These are phyloP conservation scores for Lacerta viridis DNA, from an alignment of 2,797 vertebrate species.

Conservation along the genomic window DNA sequence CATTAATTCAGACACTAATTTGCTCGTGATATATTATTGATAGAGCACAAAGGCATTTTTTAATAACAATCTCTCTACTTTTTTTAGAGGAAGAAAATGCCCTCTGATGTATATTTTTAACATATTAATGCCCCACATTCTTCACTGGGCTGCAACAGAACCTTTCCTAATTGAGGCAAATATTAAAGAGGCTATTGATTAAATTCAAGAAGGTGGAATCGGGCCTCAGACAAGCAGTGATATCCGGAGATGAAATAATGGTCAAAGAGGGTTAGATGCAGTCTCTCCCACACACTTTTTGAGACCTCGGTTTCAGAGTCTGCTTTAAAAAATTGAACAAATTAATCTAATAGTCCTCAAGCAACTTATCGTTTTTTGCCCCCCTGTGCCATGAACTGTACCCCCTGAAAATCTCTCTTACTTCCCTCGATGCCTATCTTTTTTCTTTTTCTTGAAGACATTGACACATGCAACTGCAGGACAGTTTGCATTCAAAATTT, in stretches of 20 bases:
- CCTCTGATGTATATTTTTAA: conserved; percentile 44
- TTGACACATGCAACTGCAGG: neutral
- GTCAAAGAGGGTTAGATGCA: neutral
- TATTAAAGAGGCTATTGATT: conserved; percentile 41
- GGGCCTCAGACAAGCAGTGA: conserved; percentile 25
- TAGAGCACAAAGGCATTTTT: conserved; percentile 62
- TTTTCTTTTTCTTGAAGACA: neutral
- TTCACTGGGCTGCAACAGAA: conserved; percentile 35
- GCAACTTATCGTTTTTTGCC: too few species aligned
- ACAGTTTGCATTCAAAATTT: neutral
- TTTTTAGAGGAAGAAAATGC: conserved; percentile 14
- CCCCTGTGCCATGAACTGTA: too few species aligned
- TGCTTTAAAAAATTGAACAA: neutral
- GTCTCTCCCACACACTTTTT: neutral
- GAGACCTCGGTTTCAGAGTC: neutral
- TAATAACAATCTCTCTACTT: conserved; percentile 48
- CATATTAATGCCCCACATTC: conserved; percentile 55
- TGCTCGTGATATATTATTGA: conserved; percentile 69
- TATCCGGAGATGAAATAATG: conserved; percentile 10
- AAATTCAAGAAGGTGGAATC: neutral
- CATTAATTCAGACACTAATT: conserved; percentile 79
- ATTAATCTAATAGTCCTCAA: neutral
- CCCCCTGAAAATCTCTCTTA: neutral
- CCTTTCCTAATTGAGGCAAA: conserved; percentile 58
- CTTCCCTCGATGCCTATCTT: neutral